These are phyloP conservation scores for Reinhardtius hippoglossoides DNA, from an alignment of 2,113 vertebrate genomes.

Conservation along the genomic window DNA sequence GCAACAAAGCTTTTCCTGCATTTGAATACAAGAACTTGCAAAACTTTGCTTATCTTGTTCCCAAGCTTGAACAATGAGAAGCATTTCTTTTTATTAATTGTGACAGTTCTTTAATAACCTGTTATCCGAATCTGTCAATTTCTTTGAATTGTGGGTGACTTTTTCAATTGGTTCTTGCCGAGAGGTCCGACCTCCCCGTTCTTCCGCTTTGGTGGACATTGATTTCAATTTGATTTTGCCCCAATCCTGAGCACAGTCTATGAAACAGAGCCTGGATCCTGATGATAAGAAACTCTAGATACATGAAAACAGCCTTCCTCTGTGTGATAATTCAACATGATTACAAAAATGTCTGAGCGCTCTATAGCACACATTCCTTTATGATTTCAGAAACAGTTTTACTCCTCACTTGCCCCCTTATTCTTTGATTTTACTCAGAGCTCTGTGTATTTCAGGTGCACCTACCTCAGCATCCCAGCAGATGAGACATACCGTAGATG, in stretches of 20 bases:
- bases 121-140: neutral
- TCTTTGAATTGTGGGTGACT: neutral
- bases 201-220: neutral
- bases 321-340: constrained; percentile 15
- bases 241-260: neutral
- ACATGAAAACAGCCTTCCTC: neutral
- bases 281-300: neutral
- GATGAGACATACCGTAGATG: constrained; percentile 27
- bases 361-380: neutral
- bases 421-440: constrained; percentile 14
- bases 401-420: constrained; percentile 1
- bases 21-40: too few relatives aligned
- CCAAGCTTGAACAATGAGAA: neutral
- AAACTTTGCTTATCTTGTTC: neutral
- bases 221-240: constrained; percentile 15
- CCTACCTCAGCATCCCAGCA: constrained; percentile 37
- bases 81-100: neutral
- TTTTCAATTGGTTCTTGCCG: neutral
- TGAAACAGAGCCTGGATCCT: neutral
- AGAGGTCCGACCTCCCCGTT: neutral
- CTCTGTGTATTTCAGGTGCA: constrained; percentile 24
- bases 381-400: neutral
- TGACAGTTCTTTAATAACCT: neutral
- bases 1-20: neutral
- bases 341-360: neutral